Conservation (phyloP, 2,113 vertebrate species). For the Amphilophus citrinellus region DNA sequence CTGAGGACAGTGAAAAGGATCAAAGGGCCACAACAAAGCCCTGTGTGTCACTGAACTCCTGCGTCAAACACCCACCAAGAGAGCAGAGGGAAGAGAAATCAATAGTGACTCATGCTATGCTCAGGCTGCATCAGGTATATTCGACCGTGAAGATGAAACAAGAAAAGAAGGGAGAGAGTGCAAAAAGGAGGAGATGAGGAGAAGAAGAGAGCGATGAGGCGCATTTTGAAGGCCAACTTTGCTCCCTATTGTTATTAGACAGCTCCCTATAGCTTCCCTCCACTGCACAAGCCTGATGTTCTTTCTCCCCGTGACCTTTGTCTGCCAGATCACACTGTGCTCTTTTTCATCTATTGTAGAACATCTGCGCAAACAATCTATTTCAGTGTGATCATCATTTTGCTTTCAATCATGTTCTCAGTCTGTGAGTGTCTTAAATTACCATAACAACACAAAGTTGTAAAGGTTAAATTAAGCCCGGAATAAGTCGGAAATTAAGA, state of each 20-base stretch:
- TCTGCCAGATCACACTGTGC: slow-evolving; percentile 25
- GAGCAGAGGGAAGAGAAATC: slow-evolving; percentile 66
- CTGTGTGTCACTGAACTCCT: slow-evolving; percentile 52
- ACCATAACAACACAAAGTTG: slow-evolving; percentile 30
- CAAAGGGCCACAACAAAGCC: slow-evolving; percentile 58
- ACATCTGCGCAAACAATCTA: slow-evolving; percentile 34
- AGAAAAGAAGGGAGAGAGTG: slow-evolving; percentile 24
- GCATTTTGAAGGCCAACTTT: slow-evolving; percentile 51
- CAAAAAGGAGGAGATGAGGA: slow-evolving; percentile 31
- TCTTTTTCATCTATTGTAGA: slow-evolving; percentile 32
- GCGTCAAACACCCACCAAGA: slow-evolving; percentile 59
- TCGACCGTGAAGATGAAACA: slow-evolving; percentile 59
- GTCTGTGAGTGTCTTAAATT: slow-evolving; percentile 36
- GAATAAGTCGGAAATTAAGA: slow-evolving; percentile 40
- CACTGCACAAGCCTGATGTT: slow-evolving; percentile 27
- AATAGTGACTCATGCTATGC: slow-evolving; percentile 65
- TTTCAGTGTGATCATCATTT: slow-evolving; percentile 44
- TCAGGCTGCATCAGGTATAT: slow-evolving; percentile 56
- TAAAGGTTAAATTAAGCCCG: slow-evolving; percentile 39
- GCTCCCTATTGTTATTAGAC: slow-evolving; percentile 49
- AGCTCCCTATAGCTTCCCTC: slow-evolving; percentile 29
- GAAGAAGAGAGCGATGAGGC: slow-evolving; percentile 43
- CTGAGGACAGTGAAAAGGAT: slow-evolving; percentile 33
- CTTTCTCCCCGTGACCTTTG: slow-evolving; percentile 49
- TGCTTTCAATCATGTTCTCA: slow-evolving; percentile 33